A percentile compares a stretch with the other conserved stretches of the same genome.
These are phyloP conservation scores for Monoplex corrugatus DNA, from an alignment of 2,888 invertebrate genomes.

Conservation along the genomic window DNA sequence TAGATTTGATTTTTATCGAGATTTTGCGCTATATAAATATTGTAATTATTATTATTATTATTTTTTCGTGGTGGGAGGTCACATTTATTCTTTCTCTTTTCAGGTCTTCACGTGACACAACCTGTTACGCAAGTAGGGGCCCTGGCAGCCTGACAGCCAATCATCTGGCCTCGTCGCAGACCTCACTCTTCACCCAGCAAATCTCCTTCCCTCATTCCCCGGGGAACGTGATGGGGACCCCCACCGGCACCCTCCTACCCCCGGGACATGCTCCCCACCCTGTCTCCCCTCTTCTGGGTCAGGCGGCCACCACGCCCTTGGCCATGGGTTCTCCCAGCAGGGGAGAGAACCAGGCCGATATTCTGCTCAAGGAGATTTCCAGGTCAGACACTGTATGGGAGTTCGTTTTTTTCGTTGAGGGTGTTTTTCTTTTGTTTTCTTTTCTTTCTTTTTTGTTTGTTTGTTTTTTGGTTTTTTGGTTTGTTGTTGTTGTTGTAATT, in stretches of 20 bases:
- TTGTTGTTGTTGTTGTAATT: neutral
- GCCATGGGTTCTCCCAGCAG: conserved; percentile 45
- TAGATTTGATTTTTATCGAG: too few relatives aligned
- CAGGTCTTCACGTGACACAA: conserved; percentile 15
- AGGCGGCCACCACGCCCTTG: conserved; percentile 52
- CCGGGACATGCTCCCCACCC: conserved; percentile 63
- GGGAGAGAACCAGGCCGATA: conserved; percentile 86
- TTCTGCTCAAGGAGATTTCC: conserved; percentile 94
- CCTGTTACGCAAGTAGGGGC: neutral
- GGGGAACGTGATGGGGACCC: conserved; percentile 52
- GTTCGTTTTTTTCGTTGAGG: neutral
- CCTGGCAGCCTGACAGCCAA: conserved; percentile 52
- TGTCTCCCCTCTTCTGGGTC: conserved; percentile 58
- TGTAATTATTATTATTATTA: too few relatives aligned
- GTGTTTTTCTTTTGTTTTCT: neutral
- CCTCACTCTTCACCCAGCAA: conserved; percentile 51
- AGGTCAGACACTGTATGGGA: too few relatives aligned
- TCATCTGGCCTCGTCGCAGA: conserved; percentile 62
- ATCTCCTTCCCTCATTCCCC: conserved; percentile 48
- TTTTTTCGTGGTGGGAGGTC: too few relatives aligned
- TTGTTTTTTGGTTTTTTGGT: too few relatives aligned
- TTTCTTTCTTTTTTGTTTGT: neutral
- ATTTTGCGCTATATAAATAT: too few relatives aligned
- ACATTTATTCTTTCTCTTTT: neutral
- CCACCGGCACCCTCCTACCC: conserved; percentile 63